Evolutionary conservation across 2,113 vertebrate species (phyloP), one percentile per base, ranked within the genome.

Genomic region (Emydocephalus ijimae): DNA sequence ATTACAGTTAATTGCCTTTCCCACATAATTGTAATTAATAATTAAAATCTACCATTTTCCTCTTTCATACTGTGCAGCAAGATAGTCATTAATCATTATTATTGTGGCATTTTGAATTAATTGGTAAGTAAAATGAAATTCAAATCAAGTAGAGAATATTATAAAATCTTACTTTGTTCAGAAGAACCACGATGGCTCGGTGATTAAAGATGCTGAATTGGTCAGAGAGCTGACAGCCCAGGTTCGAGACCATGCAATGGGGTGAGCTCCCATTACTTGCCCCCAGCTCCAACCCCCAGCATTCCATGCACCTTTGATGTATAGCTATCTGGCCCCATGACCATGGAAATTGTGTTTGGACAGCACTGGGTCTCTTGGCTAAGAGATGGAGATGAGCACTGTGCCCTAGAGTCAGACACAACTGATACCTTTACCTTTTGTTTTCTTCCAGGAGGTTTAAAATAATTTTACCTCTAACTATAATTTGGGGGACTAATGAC

Each of bases 51-150:
- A 5, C 8, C 12, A 74, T 57, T 39, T 89, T 24, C 81, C 18
- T 89, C 61, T 89, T 26, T 92, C 64, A 85, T 48, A 81, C 23
- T 81, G 20, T 55, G 87, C 34, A 56, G 59, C 48, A 74, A 92
- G 87, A 8, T 26, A 74, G 23, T 55, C 43, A 64, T 92, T 81
- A 89, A 18, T 57, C 50, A 57, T 92, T 7, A 81, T 89, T 81
- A 56, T 55, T 89, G 34, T 29, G 10, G 24, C 52, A n/a, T 54
- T 89, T 39, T 52, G 55, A 56, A 89, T 74, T 89, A 92, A 92
- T 87, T 89, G 87, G 50, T 57, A 91, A 91, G 45, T 64, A 89
- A 52, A 92, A 92, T 56, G 34, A 87, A 45, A 81, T 89, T 89
- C 18, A 52, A 92, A 12, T 54, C 61, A 89, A 57, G 23, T 18